These are phyloP conservation scores for Sarcophaga bullata DNA, from an alignment of 1,140 invertebrate genomes.

Conservation along the genomic window DNA sequence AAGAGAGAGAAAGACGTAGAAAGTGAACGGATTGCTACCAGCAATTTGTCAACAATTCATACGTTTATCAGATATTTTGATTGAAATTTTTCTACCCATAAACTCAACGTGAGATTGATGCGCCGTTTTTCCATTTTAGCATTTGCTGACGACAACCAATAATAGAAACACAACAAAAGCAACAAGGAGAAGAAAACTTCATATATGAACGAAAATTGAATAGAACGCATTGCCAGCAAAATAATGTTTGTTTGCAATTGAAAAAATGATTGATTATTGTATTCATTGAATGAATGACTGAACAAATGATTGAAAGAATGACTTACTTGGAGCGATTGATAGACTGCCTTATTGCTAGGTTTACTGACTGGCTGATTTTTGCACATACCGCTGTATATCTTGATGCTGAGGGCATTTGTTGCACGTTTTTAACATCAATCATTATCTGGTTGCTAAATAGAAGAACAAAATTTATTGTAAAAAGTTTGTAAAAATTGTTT, in stretches of 20 bases:
- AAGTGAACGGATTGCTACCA: neutral
- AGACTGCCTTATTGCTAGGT: neutral
- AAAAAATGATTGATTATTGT: slow-evolving; percentile 20
- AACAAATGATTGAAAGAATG: too few species aligned
- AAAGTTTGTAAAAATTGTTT: neutral
- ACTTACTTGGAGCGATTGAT: too few species aligned
- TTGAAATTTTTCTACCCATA: neutral
- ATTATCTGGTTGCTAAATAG: neutral
- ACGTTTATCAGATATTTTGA: slow-evolving; percentile 4
- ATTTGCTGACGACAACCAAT: neutral
- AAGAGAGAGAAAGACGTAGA: neutral
- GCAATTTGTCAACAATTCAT: slow-evolving; percentile 24
- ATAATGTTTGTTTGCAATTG: neutral
- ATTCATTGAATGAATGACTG: neutral
- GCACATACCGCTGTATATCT: neutral
- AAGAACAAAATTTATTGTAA: neutral
- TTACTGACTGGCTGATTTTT: too few species aligned
- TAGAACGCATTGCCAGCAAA: neutral
- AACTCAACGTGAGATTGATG: slow-evolving; percentile 13
- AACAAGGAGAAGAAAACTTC: neutral
- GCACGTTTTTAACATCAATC: slow-evolving; percentile 9
- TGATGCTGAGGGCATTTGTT: neutral
- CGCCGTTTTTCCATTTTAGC: neutral
- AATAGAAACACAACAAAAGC: neutral
- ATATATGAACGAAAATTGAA: neutral